These are phyloP conservation scores for Patella ulyssiponensis DNA, from an alignment of 2,888 invertebrate species.

Conservation along the genomic window DNA sequence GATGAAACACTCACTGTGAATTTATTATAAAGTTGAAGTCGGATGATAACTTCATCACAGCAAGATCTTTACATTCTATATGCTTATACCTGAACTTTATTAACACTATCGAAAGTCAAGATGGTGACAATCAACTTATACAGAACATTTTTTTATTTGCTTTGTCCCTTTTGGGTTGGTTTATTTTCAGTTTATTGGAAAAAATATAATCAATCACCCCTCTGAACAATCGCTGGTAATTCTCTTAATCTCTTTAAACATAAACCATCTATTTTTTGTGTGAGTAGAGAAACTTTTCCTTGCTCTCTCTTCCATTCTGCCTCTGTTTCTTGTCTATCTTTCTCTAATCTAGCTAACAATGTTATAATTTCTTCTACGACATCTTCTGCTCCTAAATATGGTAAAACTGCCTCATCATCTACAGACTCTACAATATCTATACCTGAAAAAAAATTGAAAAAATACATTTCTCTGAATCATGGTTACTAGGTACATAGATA, in stretches of 20 bases:
- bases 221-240: constrained; percentile 66
- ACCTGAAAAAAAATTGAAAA: not conserved
- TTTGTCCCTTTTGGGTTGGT: too few relatives aligned
- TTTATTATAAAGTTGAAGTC: too few relatives aligned
- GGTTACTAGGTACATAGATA: too few relatives aligned
- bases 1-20: too few relatives aligned
- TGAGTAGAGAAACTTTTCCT: constrained; percentile 52
- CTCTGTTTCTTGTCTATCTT: constrained; percentile 61
- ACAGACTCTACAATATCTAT: constrained; percentile 26
- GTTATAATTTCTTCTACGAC: constrained; percentile 69
- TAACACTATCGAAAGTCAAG: too few relatives aligned
- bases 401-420: constrained; percentile 43
- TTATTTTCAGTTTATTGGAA: too few relatives aligned
- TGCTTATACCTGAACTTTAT: too few relatives aligned
- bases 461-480: not conserved
- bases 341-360: constrained; percentile 67
- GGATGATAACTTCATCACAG: too few relatives aligned
- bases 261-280: constrained; percentile 60
- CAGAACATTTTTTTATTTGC: too few relatives aligned
- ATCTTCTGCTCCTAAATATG: constrained; percentile 68
- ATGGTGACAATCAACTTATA: too few relatives aligned
- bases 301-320: constrained; percentile 53
- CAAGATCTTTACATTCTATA: too few relatives aligned
- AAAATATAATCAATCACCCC: constrained; percentile 48
- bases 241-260: constrained; percentile 58